Base-by-base conservation (phyloP, 2,888 invertebrate genomes). In the Nasonia oneida region DNA sequence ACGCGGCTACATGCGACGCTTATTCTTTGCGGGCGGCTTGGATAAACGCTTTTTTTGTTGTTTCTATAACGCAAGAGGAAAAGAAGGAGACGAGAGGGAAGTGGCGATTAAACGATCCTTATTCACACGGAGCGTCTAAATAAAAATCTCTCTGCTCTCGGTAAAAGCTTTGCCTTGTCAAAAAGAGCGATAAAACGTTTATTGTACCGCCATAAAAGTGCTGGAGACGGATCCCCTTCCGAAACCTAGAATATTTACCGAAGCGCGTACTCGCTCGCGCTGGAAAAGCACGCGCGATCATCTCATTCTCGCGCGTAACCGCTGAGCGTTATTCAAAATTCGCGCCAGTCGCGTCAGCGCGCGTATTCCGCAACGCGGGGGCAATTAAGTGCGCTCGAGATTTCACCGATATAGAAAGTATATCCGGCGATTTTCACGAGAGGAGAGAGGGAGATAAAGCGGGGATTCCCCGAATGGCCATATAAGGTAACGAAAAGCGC, bases 401-500 rank as follows among this genome's bases (percentile, higher is more conserved):
- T 70, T 80, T 33, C 29, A 4, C 67, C 37, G 47, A 70, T 53
- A 4, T 64, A 64, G 61, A 64, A 64, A 64, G 61, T 23, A 2
- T 10, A 29, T 29, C 23, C 61, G 61, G 29, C 64, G 23, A 64
- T 64, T 64, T 64, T 64, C 64, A 4, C 64, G 64, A 23, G 42
- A 42, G n/a, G 23, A 73, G 73, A 73, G 1, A n/a, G 29, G 18
- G n/a, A 39, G 5, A 39, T 15, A 42, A 73, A 73, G 37, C 10
- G 1, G 42, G 73, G 73, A 29, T 37, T 39, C 70, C 61, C 37
- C 23, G 83, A 86, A 89, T 86, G 88, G 86, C 92, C 92, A 88
- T 92, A 91, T 93, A 92, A 89, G 92, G 93, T 89, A 89, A 90
- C 90, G 91, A 90, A 91, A 91, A 91, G 89, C 88, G 90, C 87